Evolutionary conservation across 2,888 invertebrate species (phyloP), one percentile per base, ranked within the genome.

Genomic region (Stramonita haemastoma): DNA sequence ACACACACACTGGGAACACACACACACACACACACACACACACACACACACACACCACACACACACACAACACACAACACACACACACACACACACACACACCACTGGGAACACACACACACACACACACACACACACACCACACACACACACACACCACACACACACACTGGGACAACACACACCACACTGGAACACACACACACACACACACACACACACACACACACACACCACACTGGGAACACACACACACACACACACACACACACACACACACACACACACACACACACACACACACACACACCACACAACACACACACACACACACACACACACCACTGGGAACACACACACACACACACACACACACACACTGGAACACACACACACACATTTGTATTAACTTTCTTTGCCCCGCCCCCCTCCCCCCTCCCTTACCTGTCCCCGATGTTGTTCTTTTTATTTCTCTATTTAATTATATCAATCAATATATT

Each of bases 21-120:
- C 83, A 83, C 46, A 46, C 46, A 26, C 83, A 46, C 83, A 46
- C 46, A 46, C 83, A 83, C 83, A 83, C 83, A 83, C 46, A 83
- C 79, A 1, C 79, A 15, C 77, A 17, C 29, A 77, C 77, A 17
- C 29, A 77, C 77, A 77, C 29, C 77, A 17, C 29, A 77, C 77
- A 77, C 77, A 77, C 77, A 77, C 29, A 77, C 77, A 77, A 13
- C 11, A 46, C 29, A 77, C 66, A 15, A 66, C 77, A 77, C 29
- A 77, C 77, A 77, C 29, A 77, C 77, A 77, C 29, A 77, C 77
- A 77, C 29, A 77, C 77, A 77, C 29, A 77, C 77, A 77, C 29
- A 77, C 77, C 19, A 6, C 6, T 26, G 26, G 6, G 6, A 15
- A 77, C 29, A 77, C 77, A 77, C 29, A 77, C 77, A 8, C n/a